phyloP scores from a whole-genome alignment of 2,888 invertebrate genomes.

The Allolobophora icterica region DNA sequence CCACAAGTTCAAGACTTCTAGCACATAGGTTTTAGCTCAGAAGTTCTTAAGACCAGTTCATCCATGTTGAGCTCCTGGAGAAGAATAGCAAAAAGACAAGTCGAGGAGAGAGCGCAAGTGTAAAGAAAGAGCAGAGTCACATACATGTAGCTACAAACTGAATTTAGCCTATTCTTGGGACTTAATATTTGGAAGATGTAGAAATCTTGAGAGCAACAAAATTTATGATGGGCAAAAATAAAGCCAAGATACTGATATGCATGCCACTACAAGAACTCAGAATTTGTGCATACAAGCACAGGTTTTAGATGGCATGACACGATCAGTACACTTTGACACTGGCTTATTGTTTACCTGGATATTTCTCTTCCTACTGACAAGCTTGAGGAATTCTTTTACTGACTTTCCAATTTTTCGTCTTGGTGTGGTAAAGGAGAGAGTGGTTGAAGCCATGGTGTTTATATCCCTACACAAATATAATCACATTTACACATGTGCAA shows the following conservation, averaged over 20 bases:
- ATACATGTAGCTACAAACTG: no score
- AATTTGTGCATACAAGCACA: neutral
- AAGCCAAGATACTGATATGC: neutral
- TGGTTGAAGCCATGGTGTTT: neutral
- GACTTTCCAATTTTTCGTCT: constrained; percentile 20
- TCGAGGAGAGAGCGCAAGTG: no score
- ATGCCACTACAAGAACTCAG: neutral
- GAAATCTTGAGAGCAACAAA: no score
- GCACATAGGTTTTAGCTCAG: no score
- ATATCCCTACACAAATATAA: neutral
- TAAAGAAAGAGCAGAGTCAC: no score
- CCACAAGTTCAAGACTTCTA: no score
- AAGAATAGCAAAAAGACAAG: no score
- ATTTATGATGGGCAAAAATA: neutral
- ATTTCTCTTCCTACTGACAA: neutral
- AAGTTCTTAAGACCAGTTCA: no score
- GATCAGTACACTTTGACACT: neutral
- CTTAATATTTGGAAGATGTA: no score
- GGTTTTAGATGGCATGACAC: neutral
- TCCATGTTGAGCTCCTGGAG: no score
- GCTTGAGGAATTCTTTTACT: neutral
- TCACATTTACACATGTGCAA: neutral
- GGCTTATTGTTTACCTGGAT: neutral
- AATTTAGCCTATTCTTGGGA: no score
- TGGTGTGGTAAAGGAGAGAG: neutral